These are phyloP conservation scores for Asarcornis scutulata DNA, from an alignment of 2,113 vertebrate species.

Conservation along the genomic window DNA sequence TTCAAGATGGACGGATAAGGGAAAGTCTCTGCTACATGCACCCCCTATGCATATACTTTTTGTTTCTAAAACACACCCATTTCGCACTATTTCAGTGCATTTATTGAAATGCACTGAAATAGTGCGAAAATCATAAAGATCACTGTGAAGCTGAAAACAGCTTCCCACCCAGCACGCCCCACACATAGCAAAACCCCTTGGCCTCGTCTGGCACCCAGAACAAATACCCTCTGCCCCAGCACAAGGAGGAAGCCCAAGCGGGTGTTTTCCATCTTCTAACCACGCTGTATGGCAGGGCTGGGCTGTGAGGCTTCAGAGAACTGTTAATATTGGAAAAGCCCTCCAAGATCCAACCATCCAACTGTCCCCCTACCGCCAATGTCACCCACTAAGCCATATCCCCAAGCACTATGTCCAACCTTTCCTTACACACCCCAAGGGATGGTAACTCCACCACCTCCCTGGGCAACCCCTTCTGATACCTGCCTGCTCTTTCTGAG, in stretches of 20 bases:
- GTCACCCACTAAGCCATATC: too few species aligned
- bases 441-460: too few species aligned
- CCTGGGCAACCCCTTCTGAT: too few species aligned
- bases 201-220: neutral
- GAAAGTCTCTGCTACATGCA: accelerated
- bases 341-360: too few species aligned
- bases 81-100: neutral
- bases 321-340: too few species aligned
- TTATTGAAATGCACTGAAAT: accelerated
- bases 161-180: neutral
- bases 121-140: accelerated
- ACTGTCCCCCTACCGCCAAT: too few species aligned
- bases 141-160: accelerated
- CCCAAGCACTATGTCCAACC: too few species aligned
- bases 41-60: accelerated
- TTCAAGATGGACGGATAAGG: neutral
- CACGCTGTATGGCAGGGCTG: accelerated
- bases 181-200: accelerated
- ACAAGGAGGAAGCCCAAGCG: accelerated
- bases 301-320: accelerated
- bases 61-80: neutral
- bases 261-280: accelerated
- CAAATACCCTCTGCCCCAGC: neutral
- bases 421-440: too few species aligned
- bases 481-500: too few species aligned